phyloP scores from a whole-genome alignment of 2,888 invertebrate species.

The Drosophila falleni region DNA sequence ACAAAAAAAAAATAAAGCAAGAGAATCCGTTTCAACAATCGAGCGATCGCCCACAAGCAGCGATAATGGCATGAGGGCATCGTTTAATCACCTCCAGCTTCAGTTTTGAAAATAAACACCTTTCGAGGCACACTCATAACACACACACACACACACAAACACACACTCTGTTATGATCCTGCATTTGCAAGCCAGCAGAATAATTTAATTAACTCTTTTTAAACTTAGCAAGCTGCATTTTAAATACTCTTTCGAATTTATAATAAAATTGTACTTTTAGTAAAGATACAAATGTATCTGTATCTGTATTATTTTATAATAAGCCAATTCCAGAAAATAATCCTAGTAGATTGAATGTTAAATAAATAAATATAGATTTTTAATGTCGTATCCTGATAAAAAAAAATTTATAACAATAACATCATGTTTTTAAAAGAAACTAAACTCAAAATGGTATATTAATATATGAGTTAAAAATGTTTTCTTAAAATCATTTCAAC shows the following conservation, averaged over 20 bases:
- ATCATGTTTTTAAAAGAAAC: no score
- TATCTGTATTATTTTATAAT: no score
- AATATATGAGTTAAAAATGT: background rate
- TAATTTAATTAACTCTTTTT: background rate
- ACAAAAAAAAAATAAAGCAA: slow-evolving; percentile 1
- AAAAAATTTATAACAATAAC: no score
- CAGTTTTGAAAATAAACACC: slow-evolving; percentile 73
- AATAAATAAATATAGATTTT: background rate
- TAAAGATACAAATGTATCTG: background rate
- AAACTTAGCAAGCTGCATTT: background rate
- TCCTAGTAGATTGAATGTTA: no score
- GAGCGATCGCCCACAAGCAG: slow-evolving; percentile 48
- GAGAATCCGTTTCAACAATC: slow-evolving; percentile 18
- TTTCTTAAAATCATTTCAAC: no score
- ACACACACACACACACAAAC: slow-evolving; percentile 17
- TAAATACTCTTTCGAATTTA: background rate
- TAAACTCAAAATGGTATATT: no score
- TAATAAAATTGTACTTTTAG: background rate
- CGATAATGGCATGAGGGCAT: slow-evolving; percentile 30
- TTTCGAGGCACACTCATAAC: slow-evolving; percentile 29
- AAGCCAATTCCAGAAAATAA: no score
- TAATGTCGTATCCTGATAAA: no score
- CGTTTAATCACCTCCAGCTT: slow-evolving; percentile 67
- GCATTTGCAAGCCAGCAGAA: slow-evolving; percentile 37
- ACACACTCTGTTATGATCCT: slow-evolving; percentile 15